Base-by-base conservation (phyloP, 2,888 invertebrate species). In the Priapulus caudatus region DNA sequence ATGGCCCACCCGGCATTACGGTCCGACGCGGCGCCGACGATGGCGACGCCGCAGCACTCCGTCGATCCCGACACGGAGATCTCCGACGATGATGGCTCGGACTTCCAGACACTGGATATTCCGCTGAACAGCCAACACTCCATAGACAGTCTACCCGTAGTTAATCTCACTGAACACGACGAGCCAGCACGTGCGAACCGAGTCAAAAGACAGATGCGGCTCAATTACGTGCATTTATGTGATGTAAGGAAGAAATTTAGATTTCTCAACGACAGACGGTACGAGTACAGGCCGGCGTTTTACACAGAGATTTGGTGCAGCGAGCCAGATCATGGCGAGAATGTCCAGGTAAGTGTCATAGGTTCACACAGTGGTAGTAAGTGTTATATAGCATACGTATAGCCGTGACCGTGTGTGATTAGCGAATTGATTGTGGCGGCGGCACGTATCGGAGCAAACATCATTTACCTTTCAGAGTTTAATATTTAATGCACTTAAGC, bases 181-280 rank as follows among this genome's bases (percentile, higher is more conserved):
- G 33, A 33, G n/a, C n/a, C 33, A n/a, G 10, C 10, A 10, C 33
- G n/a, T 33, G 33, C 33, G 33, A 33, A 33, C 33, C 10, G 33
- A 33, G 33, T 33, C 10, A 33, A 33, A 33, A 10, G 33, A n/a
- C 33, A 33, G 33, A 33, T 33, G 33, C 10, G 33, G n/a, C 33
- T 33, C 10, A 33, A 33, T n/a, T 33, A 33, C 33, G 33, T 33
- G n/a, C 33, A 33, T 33, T n/a, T 33, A n/a, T 33, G 33, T 33
- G n/a, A n/a, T 33, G 33, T 33, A n/a, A 33, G n/a, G n/a, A 33
- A 33, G 33, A 33, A 33, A 33, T 33, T 33, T 33, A 33, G 33
- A 33, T 33, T 33, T 33, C 33, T 33, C 10, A 33, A 33, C n/a
- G 33, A 33, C 33, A 33, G 33, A 33, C 10, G 33, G 33, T 33